These are phyloP conservation scores for Drosophila histrio DNA, from an alignment of 2,888 invertebrate species.

Conservation along the genomic window DNA sequence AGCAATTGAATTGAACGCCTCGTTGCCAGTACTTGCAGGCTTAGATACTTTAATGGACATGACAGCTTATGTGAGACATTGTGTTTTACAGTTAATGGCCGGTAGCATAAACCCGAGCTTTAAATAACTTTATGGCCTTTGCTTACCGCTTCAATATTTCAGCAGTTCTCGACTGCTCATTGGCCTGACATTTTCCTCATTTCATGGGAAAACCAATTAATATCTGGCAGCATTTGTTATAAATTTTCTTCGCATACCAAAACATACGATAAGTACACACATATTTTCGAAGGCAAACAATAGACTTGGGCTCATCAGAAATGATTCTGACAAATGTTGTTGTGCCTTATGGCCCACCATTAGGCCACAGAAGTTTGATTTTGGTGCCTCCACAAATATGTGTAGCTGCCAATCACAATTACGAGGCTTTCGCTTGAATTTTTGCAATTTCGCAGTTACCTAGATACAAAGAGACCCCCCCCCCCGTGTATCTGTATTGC, in stretches of 20 bases:
- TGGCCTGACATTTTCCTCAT: conserved; percentile 33
- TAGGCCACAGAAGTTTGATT: conserved; percentile 66
- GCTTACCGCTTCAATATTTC: background rate
- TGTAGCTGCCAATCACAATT: conserved; percentile 74
- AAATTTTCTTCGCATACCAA: conserved; percentile 41
- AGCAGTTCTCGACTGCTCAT: no score
- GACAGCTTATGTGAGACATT: conserved; percentile 2
- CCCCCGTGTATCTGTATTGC: background rate
- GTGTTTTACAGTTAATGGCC: conserved; percentile 27
- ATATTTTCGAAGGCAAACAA: conserved; percentile 60
- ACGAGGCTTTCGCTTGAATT: conserved; percentile 38
- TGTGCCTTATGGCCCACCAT: conserved; percentile 68
- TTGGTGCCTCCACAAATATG: conserved; percentile 28
- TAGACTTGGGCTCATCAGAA: conserved; percentile 65
- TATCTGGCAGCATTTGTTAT: conserved; percentile 55
- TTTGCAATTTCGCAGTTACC: conserved; percentile 50
- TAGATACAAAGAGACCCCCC: conserved; percentile 6
- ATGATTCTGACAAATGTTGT: conserved; percentile 75
- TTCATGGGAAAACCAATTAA: conserved; percentile 66
- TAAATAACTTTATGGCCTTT: conserved; percentile 2
- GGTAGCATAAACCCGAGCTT: background rate
- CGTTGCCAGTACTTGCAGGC: conserved; percentile 21
- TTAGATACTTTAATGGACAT: conserved; percentile 12
- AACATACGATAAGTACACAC: background rate
- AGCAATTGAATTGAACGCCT: conserved; percentile 55